phyloP scores from a whole-genome alignment of 1,140 invertebrate genomes.

The Aricia agestis region DNA sequence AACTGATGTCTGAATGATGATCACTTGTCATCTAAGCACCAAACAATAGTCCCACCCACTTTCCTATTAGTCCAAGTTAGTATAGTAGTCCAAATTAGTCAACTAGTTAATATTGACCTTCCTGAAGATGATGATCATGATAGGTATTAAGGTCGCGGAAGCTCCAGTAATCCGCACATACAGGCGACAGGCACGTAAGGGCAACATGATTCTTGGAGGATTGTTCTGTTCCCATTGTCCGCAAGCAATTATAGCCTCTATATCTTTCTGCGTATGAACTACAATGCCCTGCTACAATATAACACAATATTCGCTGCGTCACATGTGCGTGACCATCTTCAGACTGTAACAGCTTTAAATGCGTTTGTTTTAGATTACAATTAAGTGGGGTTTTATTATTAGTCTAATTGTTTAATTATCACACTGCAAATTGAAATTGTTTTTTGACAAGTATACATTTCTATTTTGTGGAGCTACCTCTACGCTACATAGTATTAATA shows the following conservation, averaged over 20 bases:
- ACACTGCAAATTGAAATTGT: not conserved
- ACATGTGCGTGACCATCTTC: constrained; percentile 21
- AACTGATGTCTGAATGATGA: too few species aligned
- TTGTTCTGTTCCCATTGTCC: constrained; percentile 27
- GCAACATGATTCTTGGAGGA: constrained; percentile 36
- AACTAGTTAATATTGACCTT: too few species aligned
- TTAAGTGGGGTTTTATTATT: constrained; percentile 5
- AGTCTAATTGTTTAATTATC: not conserved
- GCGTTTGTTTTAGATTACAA: constrained; percentile 21
- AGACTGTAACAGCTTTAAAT: constrained; percentile 21
- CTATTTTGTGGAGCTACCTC: too few species aligned
- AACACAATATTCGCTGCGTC: constrained; percentile 17
- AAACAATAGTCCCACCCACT: too few species aligned
- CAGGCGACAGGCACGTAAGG: constrained; percentile 36
- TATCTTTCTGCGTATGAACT: constrained; percentile 1
- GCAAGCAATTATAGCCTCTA: constrained; percentile 34
- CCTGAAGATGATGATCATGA: not conserved
- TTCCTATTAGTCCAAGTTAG: too few species aligned
- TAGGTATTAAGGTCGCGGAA: constrained; percentile 35
- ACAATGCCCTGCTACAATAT: constrained; percentile 7
- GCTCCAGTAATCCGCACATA: constrained; percentile 39
- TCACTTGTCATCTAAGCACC: too few species aligned
- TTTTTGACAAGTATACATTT: too few species aligned
- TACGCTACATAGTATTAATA: too few species aligned
- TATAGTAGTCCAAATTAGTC: too few species aligned